Evolutionary conservation across 1,140 invertebrate species (phyloP), one percentile per base, ranked within the genome.

Genomic region (Aphis craccivora): DNA sequence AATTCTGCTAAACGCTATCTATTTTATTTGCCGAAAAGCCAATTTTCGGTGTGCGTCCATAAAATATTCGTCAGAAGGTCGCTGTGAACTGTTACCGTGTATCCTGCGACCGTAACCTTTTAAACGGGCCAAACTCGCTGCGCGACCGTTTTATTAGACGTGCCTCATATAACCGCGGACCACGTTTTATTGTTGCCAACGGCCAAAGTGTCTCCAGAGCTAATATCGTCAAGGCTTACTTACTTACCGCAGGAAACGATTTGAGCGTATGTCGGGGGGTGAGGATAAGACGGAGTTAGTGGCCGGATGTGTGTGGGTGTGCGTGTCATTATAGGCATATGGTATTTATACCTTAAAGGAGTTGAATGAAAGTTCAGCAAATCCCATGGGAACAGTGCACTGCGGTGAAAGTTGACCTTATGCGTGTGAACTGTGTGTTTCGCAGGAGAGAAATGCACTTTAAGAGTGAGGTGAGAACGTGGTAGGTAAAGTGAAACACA

Each of bases 341-440:
- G 37, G 22, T 84, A 43, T 86, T 45, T 86, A 86, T 86, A 45
- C 84, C 23, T 86, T 30, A 30, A 45, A 86, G 84, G 84, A 86
- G 84, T 45, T 30, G 14, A 86, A 86, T 30, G 83, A 45, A 86
- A 86, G 84, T 86, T 86, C 84, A 86, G 40, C 40, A 18, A 86
- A 45, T 45, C 84, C 84, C 25, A 11, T 18, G 84, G 43, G 84
- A 45, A 86, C 40, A 14, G 43, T 86, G 83, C 83, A 40, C 83
- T 25, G 83, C 37, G 83, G 23, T 25, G 2, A 25, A 9, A 20
- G 37, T 84, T 43, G 83, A 84, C 83, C 83, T 84, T 84, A 84
- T 40, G 37, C 7, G 40, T 11, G 22, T 43, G 22, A 23, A 18
- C 35, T 9, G 22, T 20, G 81, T 83, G 83, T 84, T 25, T 43